These are phyloP conservation scores for Drosophila lini DNA, from an alignment of 1,140 invertebrate species.

Conservation along the genomic window DNA sequence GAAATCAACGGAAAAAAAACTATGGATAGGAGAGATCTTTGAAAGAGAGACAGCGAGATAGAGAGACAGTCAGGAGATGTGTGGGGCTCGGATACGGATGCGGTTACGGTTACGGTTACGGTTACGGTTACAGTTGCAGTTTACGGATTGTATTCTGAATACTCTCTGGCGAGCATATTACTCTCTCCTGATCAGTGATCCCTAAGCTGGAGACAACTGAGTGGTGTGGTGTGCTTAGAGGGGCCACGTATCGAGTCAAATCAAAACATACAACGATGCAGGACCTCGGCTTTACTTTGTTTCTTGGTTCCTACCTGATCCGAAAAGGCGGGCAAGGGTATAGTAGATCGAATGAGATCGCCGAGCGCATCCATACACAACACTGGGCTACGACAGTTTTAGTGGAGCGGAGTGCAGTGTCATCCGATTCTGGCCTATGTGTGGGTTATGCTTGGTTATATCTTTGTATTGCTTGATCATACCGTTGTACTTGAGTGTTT, in stretches of 20 bases:
- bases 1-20: conserved; percentile 25
- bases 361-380: conserved; percentile 64
- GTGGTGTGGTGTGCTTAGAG: conserved; percentile 20
- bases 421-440: conserved; percentile 30
- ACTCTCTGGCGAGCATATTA: conserved; percentile 16
- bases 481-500: conserved; percentile 36
- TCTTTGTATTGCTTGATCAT: conserved; percentile 41
- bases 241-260: conserved; percentile 22
- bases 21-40: conserved; percentile 47
- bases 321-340: conserved; percentile 35
- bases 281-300: conserved; percentile 16
- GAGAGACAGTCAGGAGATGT: conserved; percentile 30
- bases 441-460: conserved; percentile 33
- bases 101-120: conserved; percentile 30
- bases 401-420: conserved; percentile 22
- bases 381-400: conserved; percentile 26
- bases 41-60: conserved; percentile 32
- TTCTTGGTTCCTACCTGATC: conserved; percentile 31
- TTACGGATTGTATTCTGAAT: conserved; percentile 18
- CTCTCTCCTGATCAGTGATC: conserved; percentile 12
- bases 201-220: conserved; percentile 32
- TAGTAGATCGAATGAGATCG: conserved; percentile 28
- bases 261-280: conserved; percentile 37
- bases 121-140: conserved; percentile 38
- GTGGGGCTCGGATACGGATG: conserved; percentile 49